Percentiles rank a stretch among this genome's conserved stretches.
Evolutionary conservation across 1,140 invertebrate species (phyloP).

Genomic region (Leptoteleia sp.): DNA sequence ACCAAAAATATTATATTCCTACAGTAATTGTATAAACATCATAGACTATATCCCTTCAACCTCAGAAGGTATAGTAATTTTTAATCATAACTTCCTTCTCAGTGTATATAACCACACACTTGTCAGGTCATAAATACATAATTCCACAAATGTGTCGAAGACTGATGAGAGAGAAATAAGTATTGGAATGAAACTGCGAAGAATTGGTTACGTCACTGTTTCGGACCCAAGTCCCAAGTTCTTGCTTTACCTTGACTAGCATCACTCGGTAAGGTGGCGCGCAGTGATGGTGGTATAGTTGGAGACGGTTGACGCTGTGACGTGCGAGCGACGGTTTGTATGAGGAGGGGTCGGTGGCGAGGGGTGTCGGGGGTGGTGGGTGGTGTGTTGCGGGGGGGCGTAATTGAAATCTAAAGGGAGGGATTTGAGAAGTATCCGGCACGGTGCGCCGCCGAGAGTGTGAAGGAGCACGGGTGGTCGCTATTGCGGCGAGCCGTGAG

Average conservation of each 20-base stretch:
- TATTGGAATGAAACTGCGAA: too few relatives aligned
- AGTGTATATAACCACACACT: too few relatives aligned
- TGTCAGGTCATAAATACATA: too few relatives aligned
- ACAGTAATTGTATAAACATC: too few relatives aligned
- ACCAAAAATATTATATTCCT: too few relatives aligned
- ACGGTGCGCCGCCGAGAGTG: conserved; percentile 82
- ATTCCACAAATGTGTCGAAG: too few relatives aligned
- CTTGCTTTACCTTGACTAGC: conserved; percentile 78
- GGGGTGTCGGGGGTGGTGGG: conserved; percentile 66
- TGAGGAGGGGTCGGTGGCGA: conserved; percentile 62
- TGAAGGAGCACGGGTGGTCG: conserved; percentile 83
- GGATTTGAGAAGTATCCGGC: conserved; percentile 92
- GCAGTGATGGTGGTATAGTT: conserved; percentile 72
- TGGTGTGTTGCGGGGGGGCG: conserved; percentile 62
- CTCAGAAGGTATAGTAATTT: too few relatives aligned
- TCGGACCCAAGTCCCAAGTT: conserved; percentile 37
- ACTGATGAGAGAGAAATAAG: too few relatives aligned
- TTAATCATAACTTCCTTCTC: too few relatives aligned
- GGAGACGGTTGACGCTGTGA: conserved; percentile 72
- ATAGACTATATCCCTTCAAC: too few relatives aligned
- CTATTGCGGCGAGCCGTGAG: conserved; percentile 86
- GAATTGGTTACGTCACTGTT: conserved; percentile 49
- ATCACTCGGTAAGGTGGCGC: conserved; percentile 76
- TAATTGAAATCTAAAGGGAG: conserved; percentile 71
- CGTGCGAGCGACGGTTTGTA: conserved; percentile 71